Conservation (phyloP, 1,140 invertebrate species). For the Aradophagus sp. region DNA sequence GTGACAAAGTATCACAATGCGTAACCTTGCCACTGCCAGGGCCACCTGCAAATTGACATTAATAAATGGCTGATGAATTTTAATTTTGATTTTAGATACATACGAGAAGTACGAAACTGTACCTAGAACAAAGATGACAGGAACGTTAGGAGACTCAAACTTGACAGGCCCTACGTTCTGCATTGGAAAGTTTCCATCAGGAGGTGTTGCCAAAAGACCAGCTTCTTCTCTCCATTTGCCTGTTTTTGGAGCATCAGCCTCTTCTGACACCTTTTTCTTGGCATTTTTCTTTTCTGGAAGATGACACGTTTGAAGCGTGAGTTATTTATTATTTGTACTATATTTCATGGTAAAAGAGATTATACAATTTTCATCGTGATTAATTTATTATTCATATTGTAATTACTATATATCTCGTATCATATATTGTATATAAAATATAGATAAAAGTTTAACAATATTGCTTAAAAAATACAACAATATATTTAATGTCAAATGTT, state of each 20-base stretch:
- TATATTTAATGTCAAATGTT: too few species aligned
- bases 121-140: constrained; percentile 91
- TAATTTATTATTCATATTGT: too few species aligned
- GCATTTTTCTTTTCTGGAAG: constrained; percentile 87
- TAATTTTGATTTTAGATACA: neutral
- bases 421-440: too few species aligned
- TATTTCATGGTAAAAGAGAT: too few species aligned
- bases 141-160: constrained; percentile 87
- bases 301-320: too few species aligned
- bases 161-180: constrained; percentile 86
- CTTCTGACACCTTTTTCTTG: constrained; percentile 82
- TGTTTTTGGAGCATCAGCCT: constrained; percentile 74
- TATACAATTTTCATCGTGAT: too few species aligned
- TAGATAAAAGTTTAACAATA: too few species aligned
- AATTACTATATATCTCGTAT: too few species aligned
- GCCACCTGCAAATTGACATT: constrained; percentile 77
- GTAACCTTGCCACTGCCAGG: constrained; percentile 94
- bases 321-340: too few species aligned
- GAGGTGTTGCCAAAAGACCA: constrained; percentile 76
- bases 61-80: neutral
- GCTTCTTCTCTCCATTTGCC: constrained; percentile 72
- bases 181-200: constrained; percentile 80
- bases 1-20: constrained; percentile 90
- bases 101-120: constrained; percentile 11
- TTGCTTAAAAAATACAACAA: too few species aligned